Conservation (phyloP, 2,113 vertebrate species). For the Uria aalge region DNA sequence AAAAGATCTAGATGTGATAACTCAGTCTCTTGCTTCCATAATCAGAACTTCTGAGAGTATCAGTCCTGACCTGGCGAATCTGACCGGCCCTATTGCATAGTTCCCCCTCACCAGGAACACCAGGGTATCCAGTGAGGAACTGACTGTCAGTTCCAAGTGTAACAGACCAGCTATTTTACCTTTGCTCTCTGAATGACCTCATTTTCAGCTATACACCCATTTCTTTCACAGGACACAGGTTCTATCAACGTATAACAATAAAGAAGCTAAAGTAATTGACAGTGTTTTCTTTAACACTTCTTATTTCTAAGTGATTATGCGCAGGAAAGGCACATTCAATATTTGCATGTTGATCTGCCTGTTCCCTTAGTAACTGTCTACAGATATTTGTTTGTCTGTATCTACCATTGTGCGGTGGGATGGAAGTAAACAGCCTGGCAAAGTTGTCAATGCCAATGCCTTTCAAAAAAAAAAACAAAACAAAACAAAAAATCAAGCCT, state of each 20-base stretch:
- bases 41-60: background rate
- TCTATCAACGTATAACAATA: background rate
- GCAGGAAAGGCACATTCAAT: background rate
- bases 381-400: background rate
- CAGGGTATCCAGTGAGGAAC: background rate
- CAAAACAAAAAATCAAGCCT: background rate
- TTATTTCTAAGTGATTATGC: background rate
- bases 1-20: background rate
- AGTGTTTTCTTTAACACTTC: background rate
- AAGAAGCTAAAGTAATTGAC: background rate
- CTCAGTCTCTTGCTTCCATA: background rate
- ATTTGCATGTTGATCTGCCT: background rate
- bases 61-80: background rate
- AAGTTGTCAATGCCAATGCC: accelerated
- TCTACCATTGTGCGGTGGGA: background rate
- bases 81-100: accelerated
- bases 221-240: background rate
- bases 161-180: background rate
- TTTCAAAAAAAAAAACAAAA: background rate
- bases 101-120: background rate
- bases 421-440: background rate
- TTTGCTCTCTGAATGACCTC: background rate
- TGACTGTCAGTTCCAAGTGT: background rate
- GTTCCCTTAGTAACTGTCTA: background rate
- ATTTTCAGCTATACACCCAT: background rate